These are phyloP conservation scores for Tenthredo mesomela DNA, from an alignment of 2,888 invertebrate species.

Conservation along the genomic window DNA sequence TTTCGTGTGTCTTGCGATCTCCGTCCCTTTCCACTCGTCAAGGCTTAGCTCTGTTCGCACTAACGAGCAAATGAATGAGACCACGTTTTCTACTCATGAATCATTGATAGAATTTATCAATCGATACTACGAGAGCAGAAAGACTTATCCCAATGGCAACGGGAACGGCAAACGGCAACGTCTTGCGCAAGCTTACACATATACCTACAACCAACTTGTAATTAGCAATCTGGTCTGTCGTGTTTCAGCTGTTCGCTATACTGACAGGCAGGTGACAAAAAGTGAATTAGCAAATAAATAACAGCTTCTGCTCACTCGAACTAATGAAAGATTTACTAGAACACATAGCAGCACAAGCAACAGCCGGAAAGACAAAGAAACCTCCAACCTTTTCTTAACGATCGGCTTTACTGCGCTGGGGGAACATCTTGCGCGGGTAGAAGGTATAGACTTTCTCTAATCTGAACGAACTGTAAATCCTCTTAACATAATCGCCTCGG, in stretches of 20 bases:
- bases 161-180: background rate
- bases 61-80: slow-evolving; percentile 58
- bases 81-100: slow-evolving; percentile 63
- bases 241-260: slow-evolving; percentile 37
- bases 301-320: background rate
- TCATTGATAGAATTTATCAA: slow-evolving; percentile 64
- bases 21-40: slow-evolving; percentile 55
- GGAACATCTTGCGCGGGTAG: background rate
- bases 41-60: slow-evolving; percentile 34
- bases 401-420: background rate
- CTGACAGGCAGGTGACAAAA: slow-evolving; percentile 32
- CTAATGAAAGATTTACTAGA: slow-evolving; percentile 19
- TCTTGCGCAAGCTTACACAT: slow-evolving; percentile 31
- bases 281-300: slow-evolving; percentile 36
- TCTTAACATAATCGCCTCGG: background rate
- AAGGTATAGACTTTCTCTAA: slow-evolving; percentile 35
- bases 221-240: slow-evolving; percentile 42
- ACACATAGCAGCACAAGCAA: background rate
- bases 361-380: slow-evolving; percentile 42
- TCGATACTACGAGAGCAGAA: slow-evolving; percentile 56
- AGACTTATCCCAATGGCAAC: slow-evolving; percentile 13
- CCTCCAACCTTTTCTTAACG: background rate
- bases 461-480: slow-evolving; percentile 17
- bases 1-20: background rate
- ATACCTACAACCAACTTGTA: background rate